These are phyloP conservation scores for Musca vetustissima DNA, from an alignment of 1,140 invertebrate genomes.

Conservation along the genomic window DNA sequence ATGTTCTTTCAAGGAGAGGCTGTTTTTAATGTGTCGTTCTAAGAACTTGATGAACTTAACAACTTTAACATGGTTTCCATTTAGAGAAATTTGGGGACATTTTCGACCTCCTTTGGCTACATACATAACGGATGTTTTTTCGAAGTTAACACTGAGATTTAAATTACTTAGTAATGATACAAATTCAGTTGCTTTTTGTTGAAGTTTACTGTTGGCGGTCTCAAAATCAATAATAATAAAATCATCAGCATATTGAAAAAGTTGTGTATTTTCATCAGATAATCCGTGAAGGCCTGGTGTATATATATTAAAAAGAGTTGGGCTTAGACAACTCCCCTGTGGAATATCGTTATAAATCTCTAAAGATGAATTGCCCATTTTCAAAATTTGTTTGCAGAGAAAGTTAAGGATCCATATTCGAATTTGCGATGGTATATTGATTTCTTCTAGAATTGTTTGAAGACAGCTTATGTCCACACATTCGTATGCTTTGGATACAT, in stretches of 20 bases:
- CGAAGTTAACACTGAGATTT: not conserved
- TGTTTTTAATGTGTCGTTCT: not conserved
- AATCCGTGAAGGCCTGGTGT: not conserved
- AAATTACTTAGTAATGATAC: not conserved
- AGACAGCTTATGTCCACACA: not conserved
- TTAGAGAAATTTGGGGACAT: not conserved
- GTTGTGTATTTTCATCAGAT: not conserved
- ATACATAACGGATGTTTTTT: not conserved
- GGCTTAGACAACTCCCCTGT: slow-evolving; percentile 4
- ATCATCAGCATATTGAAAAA: not conserved
- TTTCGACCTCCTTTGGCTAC: not conserved
- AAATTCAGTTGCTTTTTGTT: too few species aligned
- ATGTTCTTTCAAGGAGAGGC: not conserved
- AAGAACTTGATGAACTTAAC: not conserved
- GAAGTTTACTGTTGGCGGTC: not conserved
- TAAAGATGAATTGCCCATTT: too few species aligned
- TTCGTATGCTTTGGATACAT: not conserved
- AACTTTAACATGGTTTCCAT: not conserved
- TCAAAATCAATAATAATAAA: not conserved
- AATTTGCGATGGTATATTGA: not conserved
- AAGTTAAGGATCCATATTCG: too few species aligned
- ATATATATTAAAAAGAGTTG: slow-evolving; percentile 5
- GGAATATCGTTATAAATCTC: not conserved
- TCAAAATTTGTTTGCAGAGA: too few species aligned
- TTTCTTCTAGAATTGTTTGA: not conserved